These are phyloP conservation scores for Shinisaurus crocodilurus DNA, from an alignment of 2,113 vertebrate genomes.

Conservation along the genomic window DNA sequence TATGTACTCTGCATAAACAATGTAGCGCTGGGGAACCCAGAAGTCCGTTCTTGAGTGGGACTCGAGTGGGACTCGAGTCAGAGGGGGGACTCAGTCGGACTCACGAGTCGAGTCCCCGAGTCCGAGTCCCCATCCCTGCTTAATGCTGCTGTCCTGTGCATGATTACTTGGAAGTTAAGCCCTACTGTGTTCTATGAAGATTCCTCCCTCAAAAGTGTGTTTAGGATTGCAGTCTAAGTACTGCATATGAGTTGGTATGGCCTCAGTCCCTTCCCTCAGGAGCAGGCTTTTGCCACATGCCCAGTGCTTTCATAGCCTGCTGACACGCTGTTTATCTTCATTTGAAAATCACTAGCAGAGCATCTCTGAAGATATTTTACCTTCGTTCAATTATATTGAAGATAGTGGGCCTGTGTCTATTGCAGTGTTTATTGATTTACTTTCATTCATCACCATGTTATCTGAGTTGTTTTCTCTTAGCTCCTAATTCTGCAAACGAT, in stretches of 20 bases:
- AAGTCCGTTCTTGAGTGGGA: too few species aligned
- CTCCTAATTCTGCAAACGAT: not conserved
- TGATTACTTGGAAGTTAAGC: too few species aligned
- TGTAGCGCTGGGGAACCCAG: too few species aligned
- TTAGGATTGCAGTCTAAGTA: not conserved
- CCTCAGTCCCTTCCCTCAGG: too few species aligned
- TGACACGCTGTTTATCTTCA: not conserved
- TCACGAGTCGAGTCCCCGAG: too few species aligned
- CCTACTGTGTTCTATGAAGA: too few species aligned
- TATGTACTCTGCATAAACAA: too few species aligned
- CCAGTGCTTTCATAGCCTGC: not conserved
- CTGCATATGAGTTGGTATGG: not conserved
- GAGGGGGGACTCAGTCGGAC: too few species aligned
- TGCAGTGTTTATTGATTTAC: not conserved
- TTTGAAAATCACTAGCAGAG: not conserved
- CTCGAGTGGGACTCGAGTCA: too few species aligned
- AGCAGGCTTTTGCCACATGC: not conserved
- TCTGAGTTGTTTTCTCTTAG: not conserved
- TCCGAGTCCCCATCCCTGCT: too few species aligned
- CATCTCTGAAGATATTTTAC: constrained; percentile 25
- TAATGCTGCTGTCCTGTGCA: too few species aligned
- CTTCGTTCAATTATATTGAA: not conserved
- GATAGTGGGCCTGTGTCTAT: not conserved
- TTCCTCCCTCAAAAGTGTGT: too few species aligned
- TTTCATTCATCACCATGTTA: not conserved